Evolutionary conservation across 2,113 vertebrate genomes (phyloP).

Genomic region (Gnathonemus echidnorhynchus): DNA sequence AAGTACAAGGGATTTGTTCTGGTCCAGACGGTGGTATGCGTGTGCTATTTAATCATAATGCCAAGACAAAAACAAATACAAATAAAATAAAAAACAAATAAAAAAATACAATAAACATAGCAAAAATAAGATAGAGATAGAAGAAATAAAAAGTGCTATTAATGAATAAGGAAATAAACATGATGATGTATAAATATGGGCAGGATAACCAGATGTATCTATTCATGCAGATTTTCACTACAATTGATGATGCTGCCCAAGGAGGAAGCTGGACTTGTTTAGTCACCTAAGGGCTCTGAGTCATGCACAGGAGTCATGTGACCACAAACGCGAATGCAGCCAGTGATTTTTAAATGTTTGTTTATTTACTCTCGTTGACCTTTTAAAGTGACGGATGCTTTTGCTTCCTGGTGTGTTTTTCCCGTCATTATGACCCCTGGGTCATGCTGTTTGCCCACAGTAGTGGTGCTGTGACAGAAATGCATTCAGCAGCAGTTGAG

Average conservation of each 20-base stretch:
- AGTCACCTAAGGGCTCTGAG: background rate
- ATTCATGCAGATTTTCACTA: background rate
- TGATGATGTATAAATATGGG: background rate
- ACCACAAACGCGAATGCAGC: background rate
- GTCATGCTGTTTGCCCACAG: background rate
- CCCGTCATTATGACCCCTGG: background rate
- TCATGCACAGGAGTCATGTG: background rate
- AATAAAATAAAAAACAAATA: no score
- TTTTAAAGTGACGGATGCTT: background rate
- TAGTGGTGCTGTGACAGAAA: background rate
- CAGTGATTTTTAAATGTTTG: background rate
- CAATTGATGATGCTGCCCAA: background rate
- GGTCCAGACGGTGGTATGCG: background rate
- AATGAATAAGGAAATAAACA: background rate
- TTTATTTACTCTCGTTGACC: background rate
- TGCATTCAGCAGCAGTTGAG: background rate
- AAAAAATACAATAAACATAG: background rate
- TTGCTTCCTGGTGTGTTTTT: background rate
- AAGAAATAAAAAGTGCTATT: background rate
- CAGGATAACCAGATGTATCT: background rate
- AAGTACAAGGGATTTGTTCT: background rate
- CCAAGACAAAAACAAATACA: no score
- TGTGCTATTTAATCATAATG: background rate
- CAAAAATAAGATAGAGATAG: background rate
- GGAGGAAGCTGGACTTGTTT: background rate